Percentiles rank a stretch among this genome's conserved stretches.
Conservation (phyloP, 2,888 invertebrate genomes). For the Linnaemya vulpina region DNA sequence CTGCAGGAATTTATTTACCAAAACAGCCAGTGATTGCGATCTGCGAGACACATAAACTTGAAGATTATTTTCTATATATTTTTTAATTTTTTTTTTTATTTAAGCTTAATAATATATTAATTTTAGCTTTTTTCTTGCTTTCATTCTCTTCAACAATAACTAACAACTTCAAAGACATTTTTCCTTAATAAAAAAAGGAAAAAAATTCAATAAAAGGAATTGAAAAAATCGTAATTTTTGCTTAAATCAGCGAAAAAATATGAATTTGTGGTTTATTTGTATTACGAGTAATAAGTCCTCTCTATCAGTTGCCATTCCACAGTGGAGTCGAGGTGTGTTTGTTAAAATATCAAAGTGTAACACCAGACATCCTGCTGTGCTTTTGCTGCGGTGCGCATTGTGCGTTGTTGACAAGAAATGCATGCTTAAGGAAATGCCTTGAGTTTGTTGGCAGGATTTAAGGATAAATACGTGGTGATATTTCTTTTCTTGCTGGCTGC, state of each 20-base stretch:
- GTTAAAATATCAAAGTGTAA: conserved; percentile 71
- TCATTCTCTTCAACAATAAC: conserved; percentile 39
- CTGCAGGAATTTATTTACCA: conserved; percentile 56
- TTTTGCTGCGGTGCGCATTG: conserved; percentile 25
- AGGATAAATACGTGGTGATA: conserved; percentile 52
- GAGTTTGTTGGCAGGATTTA: conserved; percentile 70
- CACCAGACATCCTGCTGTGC: conserved; percentile 72
- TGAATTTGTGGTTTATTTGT: conserved; percentile 71
- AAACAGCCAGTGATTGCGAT: conserved; percentile 61
- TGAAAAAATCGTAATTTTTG: conserved; percentile 45
- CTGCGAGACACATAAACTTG: conserved; percentile 73
- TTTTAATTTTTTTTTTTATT: neutral
- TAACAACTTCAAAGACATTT: conserved; percentile 69
- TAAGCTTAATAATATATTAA: conserved; percentile 64
- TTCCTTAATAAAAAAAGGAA: neutral
- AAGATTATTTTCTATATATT: conserved; percentile 50
- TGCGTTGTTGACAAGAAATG: conserved; percentile 41
- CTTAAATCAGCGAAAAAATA: conserved; percentile 70
- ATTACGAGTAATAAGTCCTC: conserved; percentile 63
- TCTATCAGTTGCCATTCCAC: conserved; percentile 43
- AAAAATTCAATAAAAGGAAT: neutral
- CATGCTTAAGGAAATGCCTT: conserved; percentile 70
- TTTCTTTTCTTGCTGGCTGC: conserved; percentile 26
- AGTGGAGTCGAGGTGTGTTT: conserved; percentile 68
- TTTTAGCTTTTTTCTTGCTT: conserved; percentile 31